Evolutionary conservation across 1,140 invertebrate species (phyloP).

Genomic region (Arion vulgaris): DNA sequence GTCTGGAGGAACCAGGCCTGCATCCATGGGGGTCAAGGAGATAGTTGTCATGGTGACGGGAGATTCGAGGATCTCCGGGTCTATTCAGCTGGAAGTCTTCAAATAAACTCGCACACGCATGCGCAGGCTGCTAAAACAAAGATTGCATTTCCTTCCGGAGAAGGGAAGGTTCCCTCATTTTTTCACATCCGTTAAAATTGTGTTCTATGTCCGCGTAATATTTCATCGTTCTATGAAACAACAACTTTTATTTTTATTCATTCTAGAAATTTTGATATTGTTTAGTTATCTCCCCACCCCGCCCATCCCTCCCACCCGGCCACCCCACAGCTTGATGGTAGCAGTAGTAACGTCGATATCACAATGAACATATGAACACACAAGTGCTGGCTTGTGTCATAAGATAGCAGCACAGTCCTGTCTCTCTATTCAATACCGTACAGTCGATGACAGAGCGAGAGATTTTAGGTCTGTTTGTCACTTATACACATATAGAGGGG

Average conservation of each 20-base stretch:
- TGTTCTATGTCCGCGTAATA: background rate
- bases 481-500: too few species aligned
- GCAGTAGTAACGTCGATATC: background rate
- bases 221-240: too few species aligned
- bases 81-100: slow-evolving; percentile 43
- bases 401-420: too few species aligned
- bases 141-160: slow-evolving; percentile 39
- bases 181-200: background rate
- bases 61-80: slow-evolving; percentile 34
- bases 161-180: background rate
- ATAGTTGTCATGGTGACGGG: slow-evolving; percentile 36
- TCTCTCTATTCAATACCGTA: too few species aligned
- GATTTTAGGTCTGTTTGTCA: too few species aligned
- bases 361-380: too few species aligned
- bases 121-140: slow-evolving; percentile 38
- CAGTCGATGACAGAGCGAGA: too few species aligned
- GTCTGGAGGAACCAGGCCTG: slow-evolving; percentile 17
- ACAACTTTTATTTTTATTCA: background rate
- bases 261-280: background rate
- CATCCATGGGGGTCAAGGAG: slow-evolving; percentile 34
- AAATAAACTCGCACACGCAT: slow-evolving; percentile 41
- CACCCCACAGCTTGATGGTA: background rate
- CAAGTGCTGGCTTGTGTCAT: too few species aligned
- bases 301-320: too few species aligned
- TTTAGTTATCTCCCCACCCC: too few species aligned